Percentiles rank a stretch among this genome's conserved stretches.
Conservation (phyloP, 2,888 invertebrate genomes). For the Ochropleura plecta region DNA sequence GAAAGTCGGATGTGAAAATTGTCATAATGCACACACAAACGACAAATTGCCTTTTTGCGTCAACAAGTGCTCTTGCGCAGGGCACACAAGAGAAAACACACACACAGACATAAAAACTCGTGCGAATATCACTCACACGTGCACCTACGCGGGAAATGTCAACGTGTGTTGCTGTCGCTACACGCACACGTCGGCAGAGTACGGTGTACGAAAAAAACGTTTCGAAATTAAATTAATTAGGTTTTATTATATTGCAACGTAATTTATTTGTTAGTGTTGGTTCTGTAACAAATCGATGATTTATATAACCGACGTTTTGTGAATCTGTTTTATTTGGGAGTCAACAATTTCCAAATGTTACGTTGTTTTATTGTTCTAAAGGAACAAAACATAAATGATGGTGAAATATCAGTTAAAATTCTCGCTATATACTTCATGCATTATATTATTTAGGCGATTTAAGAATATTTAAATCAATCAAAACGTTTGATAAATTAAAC, state of each 20-base stretch:
- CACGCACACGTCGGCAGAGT: constrained; percentile 67
- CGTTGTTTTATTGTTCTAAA: constrained; percentile 1
- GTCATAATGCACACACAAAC: constrained; percentile 84
- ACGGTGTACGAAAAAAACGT: constrained; percentile 69
- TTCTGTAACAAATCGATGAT: constrained; percentile 60
- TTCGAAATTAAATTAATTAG: constrained; percentile 61
- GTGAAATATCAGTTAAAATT: not conserved
- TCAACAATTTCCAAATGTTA: constrained; percentile 47
- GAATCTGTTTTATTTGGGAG: constrained; percentile 45
- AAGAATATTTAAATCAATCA: constrained; percentile 1
- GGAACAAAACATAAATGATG: not conserved
- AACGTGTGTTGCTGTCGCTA: constrained; percentile 62
- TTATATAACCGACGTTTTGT: constrained; percentile 59
- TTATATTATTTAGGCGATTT: constrained; percentile 6
- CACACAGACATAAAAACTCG: constrained; percentile 64
- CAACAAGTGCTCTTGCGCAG: constrained; percentile 69
- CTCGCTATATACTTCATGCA: not conserved
- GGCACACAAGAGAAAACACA: constrained; percentile 78
- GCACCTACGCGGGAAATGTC: constrained; percentile 66
- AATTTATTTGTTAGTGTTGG: constrained; percentile 58
- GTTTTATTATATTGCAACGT: constrained; percentile 56
- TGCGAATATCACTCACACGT: constrained; percentile 66
- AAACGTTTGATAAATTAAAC: not conserved
- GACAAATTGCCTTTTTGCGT: constrained; percentile 84
- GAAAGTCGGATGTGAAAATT: constrained; percentile 90